Base-by-base conservation (phyloP, 92 coral and sea anemone genomes). In the Zoanthus solanderi region DNA sequence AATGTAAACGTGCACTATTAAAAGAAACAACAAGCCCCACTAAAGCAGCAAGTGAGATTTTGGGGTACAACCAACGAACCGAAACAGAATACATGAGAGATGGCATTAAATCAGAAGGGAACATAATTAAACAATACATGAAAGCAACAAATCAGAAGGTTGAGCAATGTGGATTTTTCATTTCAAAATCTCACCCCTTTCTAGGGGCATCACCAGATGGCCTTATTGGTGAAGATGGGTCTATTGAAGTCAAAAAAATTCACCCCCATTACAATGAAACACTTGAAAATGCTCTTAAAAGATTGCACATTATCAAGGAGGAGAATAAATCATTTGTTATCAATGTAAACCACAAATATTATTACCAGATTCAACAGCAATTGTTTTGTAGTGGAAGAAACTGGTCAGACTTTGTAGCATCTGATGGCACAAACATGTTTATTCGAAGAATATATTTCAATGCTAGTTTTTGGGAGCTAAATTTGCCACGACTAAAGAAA, bases 141-240 rank as follows among this genome's bases (percentile, higher is more conserved):
- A 89, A 79, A 72, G 48, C 37, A 12, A 88, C 86, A 18, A 81
- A 86, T 29, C 78, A 84, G 73, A 89, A 75, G 71, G 92, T 88
- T 14, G 76, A 72, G 54, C 78, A 78, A 78, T 88, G 91, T 91
- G 89, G 92, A 61, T 88, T 92, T 85, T 88, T 92, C 89, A 86
- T 92, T 58, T 92, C 94, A 58, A 89, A 86, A 58, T 74, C 89
- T 52, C 78, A 86, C 63, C 90, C 94, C 72, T 92, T 71, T 58
- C 81, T 92, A 68, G 92, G 94, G 45, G 94, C 94, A 30, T 88
- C 94, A 37, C 94, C 92, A 31, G 92, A 92, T 92, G 94, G 94
- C 32, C 74, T 89, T 56, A 63, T 85, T 18, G 79, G 78, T 66
- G 31, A 71, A 37, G 85, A 92, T 78, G 92, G 94, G 48, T 32